Conservation (phyloP, 2,888 invertebrate genomes). For the Epinotia demarniana region DNA sequence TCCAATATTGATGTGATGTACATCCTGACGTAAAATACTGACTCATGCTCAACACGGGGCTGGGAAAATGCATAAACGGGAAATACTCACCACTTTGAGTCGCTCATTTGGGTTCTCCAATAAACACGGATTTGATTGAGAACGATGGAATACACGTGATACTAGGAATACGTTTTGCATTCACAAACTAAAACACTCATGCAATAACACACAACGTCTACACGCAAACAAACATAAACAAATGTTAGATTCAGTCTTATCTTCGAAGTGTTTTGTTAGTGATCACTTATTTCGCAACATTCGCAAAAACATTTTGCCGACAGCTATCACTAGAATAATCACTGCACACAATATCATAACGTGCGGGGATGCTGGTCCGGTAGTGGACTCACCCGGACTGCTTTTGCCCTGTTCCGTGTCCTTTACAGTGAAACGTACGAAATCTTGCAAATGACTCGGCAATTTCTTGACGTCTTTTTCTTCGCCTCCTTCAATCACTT, state of each 20-base stretch:
- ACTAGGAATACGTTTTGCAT: constrained; percentile 39
- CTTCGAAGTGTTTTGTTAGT: constrained; percentile 55
- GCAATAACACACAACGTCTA: constrained; percentile 62
- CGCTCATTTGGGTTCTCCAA: constrained; percentile 24
- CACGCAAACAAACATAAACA: constrained; percentile 34
- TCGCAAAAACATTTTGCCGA: constrained; percentile 73
- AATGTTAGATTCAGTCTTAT: constrained; percentile 43
- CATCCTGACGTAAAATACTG: constrained; percentile 41
- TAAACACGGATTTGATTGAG: constrained; percentile 27
- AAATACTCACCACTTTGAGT: constrained; percentile 34
- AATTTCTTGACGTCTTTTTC: constrained; percentile 86
- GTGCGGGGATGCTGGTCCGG: constrained; percentile 76
- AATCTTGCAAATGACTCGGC: constrained; percentile 92
- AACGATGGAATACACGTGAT: constrained; percentile 16
- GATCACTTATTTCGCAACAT: constrained; percentile 69
- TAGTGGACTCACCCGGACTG: constrained; percentile 77
- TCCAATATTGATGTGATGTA: constrained; percentile 40
- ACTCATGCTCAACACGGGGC: constrained; percentile 35
- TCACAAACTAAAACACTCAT: constrained; percentile 59
- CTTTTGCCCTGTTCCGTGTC: constrained; percentile 83
- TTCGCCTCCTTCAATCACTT: constrained; percentile 87
- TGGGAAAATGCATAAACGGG: constrained; percentile 32
- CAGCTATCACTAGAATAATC: constrained; percentile 76
- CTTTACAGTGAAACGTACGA: constrained; percentile 86
- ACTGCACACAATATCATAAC: constrained; percentile 81